phyloP scores from a whole-genome alignment of 1,140 invertebrate species.

The Zaprionus ornatus region DNA sequence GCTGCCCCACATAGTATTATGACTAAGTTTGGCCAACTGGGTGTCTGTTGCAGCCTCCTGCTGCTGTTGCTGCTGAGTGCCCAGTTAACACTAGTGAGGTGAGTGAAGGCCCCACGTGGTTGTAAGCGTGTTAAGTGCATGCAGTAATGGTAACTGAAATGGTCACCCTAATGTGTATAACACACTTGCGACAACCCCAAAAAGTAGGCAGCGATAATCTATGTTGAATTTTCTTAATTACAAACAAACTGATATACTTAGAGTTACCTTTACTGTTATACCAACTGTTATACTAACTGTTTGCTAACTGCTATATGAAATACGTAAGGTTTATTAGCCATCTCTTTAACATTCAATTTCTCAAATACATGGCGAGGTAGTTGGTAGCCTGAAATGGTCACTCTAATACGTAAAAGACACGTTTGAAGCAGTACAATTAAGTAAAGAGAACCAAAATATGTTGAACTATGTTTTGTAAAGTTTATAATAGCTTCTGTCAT shows the following conservation, averaged over 20 bases:
- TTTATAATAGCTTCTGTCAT: too few species aligned
- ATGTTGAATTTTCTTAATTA: background rate
- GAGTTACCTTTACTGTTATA: background rate
- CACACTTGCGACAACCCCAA: background rate
- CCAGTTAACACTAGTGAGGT: slow-evolving; percentile 60
- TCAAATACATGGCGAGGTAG: too few species aligned
- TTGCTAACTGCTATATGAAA: background rate
- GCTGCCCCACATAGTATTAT: slow-evolving; percentile 40
- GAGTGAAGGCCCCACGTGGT: background rate
- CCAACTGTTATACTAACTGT: background rate
- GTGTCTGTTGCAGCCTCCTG: slow-evolving; percentile 54
- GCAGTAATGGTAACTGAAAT: background rate
- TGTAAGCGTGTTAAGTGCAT: background rate
- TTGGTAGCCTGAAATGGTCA: too few species aligned
- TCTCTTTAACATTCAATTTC: too few species aligned
- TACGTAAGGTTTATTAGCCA: too few species aligned
- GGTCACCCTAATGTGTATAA: background rate
- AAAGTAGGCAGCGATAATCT: background rate
- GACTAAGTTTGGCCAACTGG: slow-evolving; percentile 51
- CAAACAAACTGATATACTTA: background rate
- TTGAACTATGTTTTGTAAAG: too few species aligned
- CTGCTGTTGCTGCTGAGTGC: slow-evolving; percentile 57
- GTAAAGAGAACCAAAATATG: too few species aligned
- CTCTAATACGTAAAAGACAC: background rate
- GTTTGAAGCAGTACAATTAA: background rate